Evolutionary conservation across 2,797 vertebrate genomes (phyloP).

Genomic region (Centropyge bicolor): DNA sequence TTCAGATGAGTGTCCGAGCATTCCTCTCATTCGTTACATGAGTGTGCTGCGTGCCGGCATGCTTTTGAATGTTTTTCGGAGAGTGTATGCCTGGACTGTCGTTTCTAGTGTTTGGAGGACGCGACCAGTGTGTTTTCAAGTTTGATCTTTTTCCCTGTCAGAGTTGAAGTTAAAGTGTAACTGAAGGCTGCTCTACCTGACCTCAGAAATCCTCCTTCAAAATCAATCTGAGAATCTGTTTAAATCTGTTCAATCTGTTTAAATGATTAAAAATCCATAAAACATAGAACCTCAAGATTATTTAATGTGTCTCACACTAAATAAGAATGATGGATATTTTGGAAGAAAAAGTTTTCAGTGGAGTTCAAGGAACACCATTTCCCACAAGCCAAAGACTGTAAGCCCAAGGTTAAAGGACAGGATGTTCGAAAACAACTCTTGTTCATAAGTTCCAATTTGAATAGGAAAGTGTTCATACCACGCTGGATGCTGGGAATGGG

Average conservation of each 20-base stretch:
- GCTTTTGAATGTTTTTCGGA: conserved; percentile 47
- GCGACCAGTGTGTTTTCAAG: neutral
- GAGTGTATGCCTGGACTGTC: conserved; percentile 45
- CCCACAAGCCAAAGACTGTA: neutral
- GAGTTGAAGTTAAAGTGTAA: neutral
- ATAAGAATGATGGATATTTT: too few species aligned
- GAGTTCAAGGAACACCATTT: neutral
- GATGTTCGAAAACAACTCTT: neutral
- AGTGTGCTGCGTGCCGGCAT: conserved; percentile 56
- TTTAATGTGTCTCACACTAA: too few species aligned
- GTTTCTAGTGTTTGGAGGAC: conserved; percentile 26
- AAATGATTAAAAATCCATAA: neutral
- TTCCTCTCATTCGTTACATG: conserved; percentile 61
- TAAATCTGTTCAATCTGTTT: too few species aligned
- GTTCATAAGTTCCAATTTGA: too few species aligned
- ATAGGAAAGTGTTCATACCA: neutral
- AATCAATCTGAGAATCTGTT: neutral
- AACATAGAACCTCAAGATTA: neutral
- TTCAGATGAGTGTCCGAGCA: conserved; percentile 45
- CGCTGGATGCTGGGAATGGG: too few species aligned
- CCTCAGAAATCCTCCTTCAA: neutral
- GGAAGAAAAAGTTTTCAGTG: neutral
- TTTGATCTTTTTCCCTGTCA: neutral
- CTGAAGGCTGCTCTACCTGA: too few species aligned
- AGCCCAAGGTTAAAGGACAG: neutral